Conservation (phyloP, 2,888 invertebrate genomes). For the Acanthosoma haemorrhoidale region DNA sequence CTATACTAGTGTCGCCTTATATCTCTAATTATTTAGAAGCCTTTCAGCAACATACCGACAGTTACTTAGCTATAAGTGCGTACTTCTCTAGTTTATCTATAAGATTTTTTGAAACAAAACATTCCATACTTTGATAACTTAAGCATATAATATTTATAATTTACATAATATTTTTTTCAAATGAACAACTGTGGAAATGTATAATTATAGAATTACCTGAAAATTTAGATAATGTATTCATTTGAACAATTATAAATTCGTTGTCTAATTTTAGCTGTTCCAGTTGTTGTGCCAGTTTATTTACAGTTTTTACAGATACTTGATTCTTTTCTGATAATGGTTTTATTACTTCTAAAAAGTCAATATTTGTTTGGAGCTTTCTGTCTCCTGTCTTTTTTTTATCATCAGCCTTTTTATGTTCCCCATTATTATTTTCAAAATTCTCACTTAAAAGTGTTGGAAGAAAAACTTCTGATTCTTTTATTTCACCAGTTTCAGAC, state of each 20-base stretch:
- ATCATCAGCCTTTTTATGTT: neutral
- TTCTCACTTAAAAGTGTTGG: neutral
- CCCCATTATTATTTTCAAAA: too few relatives aligned
- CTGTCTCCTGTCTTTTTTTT: neutral
- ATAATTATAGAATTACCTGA: neutral
- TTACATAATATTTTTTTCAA: too few relatives aligned
- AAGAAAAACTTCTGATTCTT: neutral
- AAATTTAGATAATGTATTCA: conserved; percentile 35
- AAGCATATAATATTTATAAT: too few relatives aligned
- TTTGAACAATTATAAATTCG: conserved; percentile 33
- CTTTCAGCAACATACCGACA: too few relatives aligned
- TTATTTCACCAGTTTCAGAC: neutral
- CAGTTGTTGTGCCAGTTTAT: conserved; percentile 32
- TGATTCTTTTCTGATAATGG: neutral
- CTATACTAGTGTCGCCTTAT: too few relatives aligned
- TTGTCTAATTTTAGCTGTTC: conserved; percentile 29
- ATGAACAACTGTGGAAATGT: neutral
- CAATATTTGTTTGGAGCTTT: neutral
- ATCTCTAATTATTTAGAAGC: too few relatives aligned
- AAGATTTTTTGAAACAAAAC: too few relatives aligned
- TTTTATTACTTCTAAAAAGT: neutral
- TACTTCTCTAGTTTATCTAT: too few relatives aligned
- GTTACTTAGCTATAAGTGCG: too few relatives aligned
- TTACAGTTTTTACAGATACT: neutral
- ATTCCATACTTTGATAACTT: too few relatives aligned